A percentile compares a stretch with the other conserved stretches of the same genome.
These are phyloP conservation scores for Rousettus leschenaultii DNA, from an alignment of 2,113 vertebrate genomes.

Conservation along the genomic window DNA sequence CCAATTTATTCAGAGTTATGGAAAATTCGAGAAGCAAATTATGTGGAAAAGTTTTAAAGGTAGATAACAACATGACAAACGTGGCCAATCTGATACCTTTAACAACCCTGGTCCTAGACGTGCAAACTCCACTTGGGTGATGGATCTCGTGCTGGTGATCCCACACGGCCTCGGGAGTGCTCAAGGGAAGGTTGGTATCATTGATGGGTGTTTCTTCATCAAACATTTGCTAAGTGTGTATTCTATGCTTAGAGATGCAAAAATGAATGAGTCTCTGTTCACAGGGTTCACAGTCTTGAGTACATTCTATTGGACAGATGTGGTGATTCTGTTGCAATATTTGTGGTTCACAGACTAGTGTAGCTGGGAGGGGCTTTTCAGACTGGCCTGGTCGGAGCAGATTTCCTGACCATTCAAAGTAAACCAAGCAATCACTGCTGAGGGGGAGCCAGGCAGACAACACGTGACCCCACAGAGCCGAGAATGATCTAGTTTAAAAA, in stretches of 20 bases:
- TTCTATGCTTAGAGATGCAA: not conserved
- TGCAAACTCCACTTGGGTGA: not conserved
- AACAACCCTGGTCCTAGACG: fast-evolving
- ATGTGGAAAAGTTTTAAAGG: not conserved
- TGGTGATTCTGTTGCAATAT: not conserved
- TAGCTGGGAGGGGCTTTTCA: not conserved
- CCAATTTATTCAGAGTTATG: not conserved
- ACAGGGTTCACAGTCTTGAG: not conserved
- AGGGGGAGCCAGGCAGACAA: not conserved
- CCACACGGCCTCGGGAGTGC: not conserved
- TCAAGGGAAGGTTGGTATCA: not conserved
- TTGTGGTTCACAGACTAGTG: not conserved
- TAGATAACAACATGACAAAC: not conserved
- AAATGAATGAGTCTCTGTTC: not conserved
- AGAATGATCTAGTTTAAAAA: not conserved
- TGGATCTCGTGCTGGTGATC: not conserved
- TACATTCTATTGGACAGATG: too few species aligned
- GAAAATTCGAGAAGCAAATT: not conserved
- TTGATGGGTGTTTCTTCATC: not conserved
- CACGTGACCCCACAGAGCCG: not conserved
- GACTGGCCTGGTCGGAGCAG: not conserved
- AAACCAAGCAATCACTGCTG: not conserved
- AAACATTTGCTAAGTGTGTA: not conserved
- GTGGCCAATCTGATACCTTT: not conserved
- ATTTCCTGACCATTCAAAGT: not conserved